Evolutionary conservation across 2,797 vertebrate genomes (phyloP).

Genomic region (Mus caroli): DNA sequence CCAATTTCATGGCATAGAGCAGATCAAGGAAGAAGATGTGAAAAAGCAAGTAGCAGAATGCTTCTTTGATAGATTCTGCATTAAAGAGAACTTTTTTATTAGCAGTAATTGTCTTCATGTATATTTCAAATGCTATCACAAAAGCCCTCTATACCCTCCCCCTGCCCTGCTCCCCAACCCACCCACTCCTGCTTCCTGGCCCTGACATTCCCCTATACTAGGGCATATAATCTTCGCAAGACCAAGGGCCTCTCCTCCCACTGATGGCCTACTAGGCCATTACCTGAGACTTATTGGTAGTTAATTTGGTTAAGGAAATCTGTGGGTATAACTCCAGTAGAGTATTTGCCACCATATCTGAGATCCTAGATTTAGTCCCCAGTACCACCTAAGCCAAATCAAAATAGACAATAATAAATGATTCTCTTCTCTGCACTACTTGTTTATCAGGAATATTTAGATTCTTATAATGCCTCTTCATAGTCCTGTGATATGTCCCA

Average conservation of each 20-base stretch:
- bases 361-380: not conserved
- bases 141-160: too few species aligned
- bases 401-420: not conserved
- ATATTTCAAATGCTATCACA: too few species aligned
- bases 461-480: not conserved
- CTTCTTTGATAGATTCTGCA: not conserved
- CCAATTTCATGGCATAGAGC: not conserved
- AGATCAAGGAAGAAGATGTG: not conserved
- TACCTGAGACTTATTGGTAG: not conserved
- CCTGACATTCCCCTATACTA: too few species aligned
- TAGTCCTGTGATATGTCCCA: not conserved
- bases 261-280: too few species aligned
- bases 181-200: too few species aligned
- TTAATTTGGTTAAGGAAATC: not conserved
- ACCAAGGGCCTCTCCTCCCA: too few species aligned
- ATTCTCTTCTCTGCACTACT: not conserved
- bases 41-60: not conserved
- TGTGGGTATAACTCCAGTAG: not conserved
- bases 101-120: too few species aligned
- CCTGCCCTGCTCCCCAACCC: too few species aligned
- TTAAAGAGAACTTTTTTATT: not conserved
- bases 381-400: not conserved
- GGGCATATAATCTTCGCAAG: too few species aligned
- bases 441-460: not conserved
- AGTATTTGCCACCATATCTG: not conserved